These are phyloP conservation scores for Stichopus horrens DNA, from an alignment of 53 echinoderm and acorn worm species.

Conservation along the genomic window DNA sequence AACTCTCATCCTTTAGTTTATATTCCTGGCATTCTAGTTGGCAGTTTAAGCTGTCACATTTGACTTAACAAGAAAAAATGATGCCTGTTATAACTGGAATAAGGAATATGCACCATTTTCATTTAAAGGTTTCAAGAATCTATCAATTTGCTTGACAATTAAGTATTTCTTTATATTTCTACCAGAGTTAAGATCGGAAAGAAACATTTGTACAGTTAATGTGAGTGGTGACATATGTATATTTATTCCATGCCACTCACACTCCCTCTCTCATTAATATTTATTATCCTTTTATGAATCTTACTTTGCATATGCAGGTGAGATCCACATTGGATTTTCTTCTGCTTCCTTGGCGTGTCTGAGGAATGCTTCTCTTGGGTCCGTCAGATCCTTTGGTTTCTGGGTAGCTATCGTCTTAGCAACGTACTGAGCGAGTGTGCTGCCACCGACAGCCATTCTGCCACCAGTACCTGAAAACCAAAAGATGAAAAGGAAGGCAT, in stretches of 20 bases:
- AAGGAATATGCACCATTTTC: too few relatives aligned
- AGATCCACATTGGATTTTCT: conserved; percentile 87
- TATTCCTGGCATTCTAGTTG: too few relatives aligned
- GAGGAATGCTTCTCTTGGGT: conserved; percentile 89
- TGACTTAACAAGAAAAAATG: too few relatives aligned
- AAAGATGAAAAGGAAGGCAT: neutral
- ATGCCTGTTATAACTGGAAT: too few relatives aligned
- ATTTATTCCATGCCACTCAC: neutral
- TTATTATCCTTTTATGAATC: neutral
- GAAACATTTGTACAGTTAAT: neutral
- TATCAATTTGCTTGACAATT: too few relatives aligned
- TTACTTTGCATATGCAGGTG: conserved; percentile 93
- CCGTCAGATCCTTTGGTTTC: conserved; percentile 78
- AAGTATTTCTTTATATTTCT: neutral
- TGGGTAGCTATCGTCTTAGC: conserved; percentile 83
- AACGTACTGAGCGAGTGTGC: conserved; percentile 85
- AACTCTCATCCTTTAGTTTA: too few relatives aligned
- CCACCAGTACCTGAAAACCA: conserved; percentile 75
- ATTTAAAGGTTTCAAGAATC: too few relatives aligned
- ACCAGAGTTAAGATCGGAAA: neutral
- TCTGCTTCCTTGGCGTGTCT: conserved; percentile 87
- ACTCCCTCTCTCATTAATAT: neutral
- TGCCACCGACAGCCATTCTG: conserved; percentile 75
- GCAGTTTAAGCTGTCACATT: too few relatives aligned
- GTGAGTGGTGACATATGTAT: too few relatives aligned